Conservation (phyloP, 2,888 invertebrate genomes). For the Cyaniris semiargus region DNA sequence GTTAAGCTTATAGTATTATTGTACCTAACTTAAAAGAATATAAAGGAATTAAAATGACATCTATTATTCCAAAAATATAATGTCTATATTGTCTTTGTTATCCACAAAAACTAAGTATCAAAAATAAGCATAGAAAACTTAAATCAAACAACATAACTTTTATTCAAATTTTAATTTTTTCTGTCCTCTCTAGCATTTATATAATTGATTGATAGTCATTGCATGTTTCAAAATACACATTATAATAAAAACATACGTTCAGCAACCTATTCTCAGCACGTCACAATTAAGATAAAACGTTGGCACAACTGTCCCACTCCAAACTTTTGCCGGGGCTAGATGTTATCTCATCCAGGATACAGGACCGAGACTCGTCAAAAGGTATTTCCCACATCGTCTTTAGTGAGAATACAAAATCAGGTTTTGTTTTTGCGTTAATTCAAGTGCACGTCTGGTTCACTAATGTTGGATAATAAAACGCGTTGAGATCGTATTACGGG, state of each 20-base stretch:
- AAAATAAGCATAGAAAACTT: no score
- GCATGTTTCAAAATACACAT: not conserved
- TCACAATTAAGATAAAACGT: not conserved
- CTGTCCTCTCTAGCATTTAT: not conserved
- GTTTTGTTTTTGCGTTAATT: constrained; percentile 31
- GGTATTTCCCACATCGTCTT: constrained; percentile 19
- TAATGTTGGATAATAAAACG: constrained; percentile 14
- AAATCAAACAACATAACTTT: not conserved
- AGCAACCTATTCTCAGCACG: not conserved
- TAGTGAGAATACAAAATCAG: constrained; percentile 14
- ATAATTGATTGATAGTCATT: no score
- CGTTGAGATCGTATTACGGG: constrained; percentile 39
- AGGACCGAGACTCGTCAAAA: not conserved
- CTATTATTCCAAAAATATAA: no score
- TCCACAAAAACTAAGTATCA: no score
- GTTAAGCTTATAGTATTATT: no score
- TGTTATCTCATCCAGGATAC: constrained; percentile 23
- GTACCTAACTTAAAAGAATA: no score
- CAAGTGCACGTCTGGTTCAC: constrained; percentile 29
- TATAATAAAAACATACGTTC: not conserved
- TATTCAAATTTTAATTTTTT: not conserved
- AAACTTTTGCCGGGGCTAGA: constrained; percentile 8
- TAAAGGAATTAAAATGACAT: no score
- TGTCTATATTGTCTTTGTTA: no score
- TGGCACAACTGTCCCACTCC: not conserved